Conservation (phyloP, 2,113 vertebrate genomes). For the Pseudolaguvia tuberculata region DNA sequence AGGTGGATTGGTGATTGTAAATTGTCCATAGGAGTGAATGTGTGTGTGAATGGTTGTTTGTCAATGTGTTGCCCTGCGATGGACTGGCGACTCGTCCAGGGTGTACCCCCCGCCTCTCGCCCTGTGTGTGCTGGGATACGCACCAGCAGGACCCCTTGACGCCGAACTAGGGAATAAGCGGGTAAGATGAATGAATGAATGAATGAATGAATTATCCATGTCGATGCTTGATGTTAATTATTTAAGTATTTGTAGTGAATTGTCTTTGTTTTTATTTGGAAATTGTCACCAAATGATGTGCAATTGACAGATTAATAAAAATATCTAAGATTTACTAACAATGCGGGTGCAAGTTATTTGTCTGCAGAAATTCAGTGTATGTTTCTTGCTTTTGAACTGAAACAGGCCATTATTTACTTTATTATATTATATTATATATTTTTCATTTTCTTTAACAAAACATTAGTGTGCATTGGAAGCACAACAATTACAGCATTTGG, state of each 20-base stretch:
- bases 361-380: not conserved
- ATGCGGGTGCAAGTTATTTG: not conserved
- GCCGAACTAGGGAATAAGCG: no score
- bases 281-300: conserved; percentile 29
- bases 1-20: no score
- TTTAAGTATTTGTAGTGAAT: not conserved
- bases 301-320: not conserved
- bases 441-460: not conserved
- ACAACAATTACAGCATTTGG: no score
- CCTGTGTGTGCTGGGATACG: no score
- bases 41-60: no score
- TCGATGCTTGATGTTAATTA: not conserved
- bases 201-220: not conserved
- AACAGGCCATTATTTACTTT: not conserved
- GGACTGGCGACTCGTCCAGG: no score
- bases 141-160: no score
- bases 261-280: not conserved
- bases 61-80: no score
- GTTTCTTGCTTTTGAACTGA: not conserved
- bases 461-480: not conserved
- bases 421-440: not conserved
- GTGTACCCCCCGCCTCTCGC: no score
- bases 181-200: no score
- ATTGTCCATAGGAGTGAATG: no score
- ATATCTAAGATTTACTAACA: no score